Evolutionary conservation across 2,113 vertebrate species (phyloP).

Genomic region (Phyllopteryx taeniolatus): DNA sequence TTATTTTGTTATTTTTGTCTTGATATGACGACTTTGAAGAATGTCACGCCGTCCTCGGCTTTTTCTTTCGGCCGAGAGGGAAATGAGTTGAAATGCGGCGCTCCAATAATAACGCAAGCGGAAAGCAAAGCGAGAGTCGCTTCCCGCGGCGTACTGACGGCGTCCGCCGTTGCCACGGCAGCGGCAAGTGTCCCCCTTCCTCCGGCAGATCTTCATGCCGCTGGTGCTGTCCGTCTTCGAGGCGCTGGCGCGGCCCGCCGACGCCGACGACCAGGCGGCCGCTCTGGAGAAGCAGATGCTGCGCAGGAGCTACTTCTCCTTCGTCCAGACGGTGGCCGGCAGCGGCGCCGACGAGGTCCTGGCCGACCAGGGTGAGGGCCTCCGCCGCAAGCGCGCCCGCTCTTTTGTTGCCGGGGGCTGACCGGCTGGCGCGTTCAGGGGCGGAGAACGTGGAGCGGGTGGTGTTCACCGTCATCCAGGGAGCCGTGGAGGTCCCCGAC

Average conservation of each 20-base stretch:
- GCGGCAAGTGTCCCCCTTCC: constrained; percentile 93
- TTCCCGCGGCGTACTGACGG: background rate
- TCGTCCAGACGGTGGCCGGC: constrained; percentile 88
- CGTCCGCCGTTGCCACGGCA: constrained; percentile 43
- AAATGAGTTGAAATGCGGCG: too few species aligned
- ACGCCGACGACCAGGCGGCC: constrained; percentile 95
- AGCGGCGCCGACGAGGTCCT: constrained; percentile 96
- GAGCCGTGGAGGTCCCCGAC: constrained; percentile 94
- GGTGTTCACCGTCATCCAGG: constrained; percentile 93
- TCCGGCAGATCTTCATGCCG: constrained; percentile 98
- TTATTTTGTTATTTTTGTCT: too few species aligned
- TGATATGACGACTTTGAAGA: too few species aligned
- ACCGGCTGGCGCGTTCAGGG: constrained; percentile 59
- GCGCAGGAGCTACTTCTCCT: constrained; percentile 93
- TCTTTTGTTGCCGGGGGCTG: background rate
- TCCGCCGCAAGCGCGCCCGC: rapidly evolving
- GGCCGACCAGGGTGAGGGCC: constrained; percentile 87
- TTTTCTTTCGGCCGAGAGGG: too few species aligned
- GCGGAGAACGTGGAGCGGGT: constrained; percentile 91
- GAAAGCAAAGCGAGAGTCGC: too few species aligned
- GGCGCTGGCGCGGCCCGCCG: constrained; percentile 87
- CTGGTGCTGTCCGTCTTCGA: constrained; percentile 93
- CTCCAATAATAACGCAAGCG: too few species aligned
- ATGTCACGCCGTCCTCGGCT: too few species aligned
- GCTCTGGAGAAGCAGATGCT: constrained; percentile 97